These are phyloP conservation scores for Holothuria scabra DNA, from an alignment of 53 echinoderm and acorn worm genomes.

Conservation along the genomic window DNA sequence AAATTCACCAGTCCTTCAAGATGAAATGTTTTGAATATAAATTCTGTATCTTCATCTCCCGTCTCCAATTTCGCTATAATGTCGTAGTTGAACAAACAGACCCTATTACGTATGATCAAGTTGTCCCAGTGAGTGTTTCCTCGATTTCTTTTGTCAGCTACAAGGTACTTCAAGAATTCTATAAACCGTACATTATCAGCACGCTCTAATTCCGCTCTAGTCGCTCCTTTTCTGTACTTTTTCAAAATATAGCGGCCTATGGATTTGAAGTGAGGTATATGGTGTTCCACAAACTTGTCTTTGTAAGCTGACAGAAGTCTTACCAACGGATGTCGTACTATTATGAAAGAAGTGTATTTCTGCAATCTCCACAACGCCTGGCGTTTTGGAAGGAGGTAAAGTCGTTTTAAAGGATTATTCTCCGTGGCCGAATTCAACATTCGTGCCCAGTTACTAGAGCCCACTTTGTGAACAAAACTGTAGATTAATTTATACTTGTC, in stretches of 20 bases:
- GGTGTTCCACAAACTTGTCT: slow-evolving; percentile 26
- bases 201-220: neutral
- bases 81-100: slow-evolving; percentile 2
- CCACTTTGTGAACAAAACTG: slow-evolving; percentile 31
- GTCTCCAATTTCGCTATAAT: slow-evolving; percentile 9
- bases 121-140: slow-evolving; percentile 25
- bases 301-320: slow-evolving; percentile 21
- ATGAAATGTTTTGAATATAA: slow-evolving; percentile 14
- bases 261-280: slow-evolving; percentile 23
- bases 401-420: neutral
- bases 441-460: slow-evolving; percentile 16
- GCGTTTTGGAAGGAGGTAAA: neutral
- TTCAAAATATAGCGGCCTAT: neutral
- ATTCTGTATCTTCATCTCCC: neutral
- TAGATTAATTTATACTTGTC: slow-evolving; percentile 27
- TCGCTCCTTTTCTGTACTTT: neutral
- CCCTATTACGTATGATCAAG: neutral
- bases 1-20: slow-evolving; percentile 8
- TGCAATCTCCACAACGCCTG: slow-evolving; percentile 17
- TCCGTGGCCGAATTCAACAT: neutral
- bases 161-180: slow-evolving; percentile 20
- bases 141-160: neutral
- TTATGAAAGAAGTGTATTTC: slow-evolving; percentile 9
- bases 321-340: slow-evolving; percentile 16
- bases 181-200: neutral